Conservation (phyloP, 2,888 invertebrate genomes). For the Cryptocephalus moraei region DNA sequence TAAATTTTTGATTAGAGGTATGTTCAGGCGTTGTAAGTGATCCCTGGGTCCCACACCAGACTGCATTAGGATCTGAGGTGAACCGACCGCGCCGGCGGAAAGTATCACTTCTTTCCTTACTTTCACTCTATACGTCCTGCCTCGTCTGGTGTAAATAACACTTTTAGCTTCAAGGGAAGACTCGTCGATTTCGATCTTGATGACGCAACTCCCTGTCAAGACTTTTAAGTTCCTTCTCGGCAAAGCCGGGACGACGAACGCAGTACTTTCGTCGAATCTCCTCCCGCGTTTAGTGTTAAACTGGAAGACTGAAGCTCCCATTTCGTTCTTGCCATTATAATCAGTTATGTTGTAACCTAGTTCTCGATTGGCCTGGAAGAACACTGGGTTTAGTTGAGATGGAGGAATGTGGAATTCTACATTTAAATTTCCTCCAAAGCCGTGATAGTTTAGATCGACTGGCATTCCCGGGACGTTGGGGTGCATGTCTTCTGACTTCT, state of each 20-base stretch:
- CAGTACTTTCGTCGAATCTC: constrained; percentile 65
- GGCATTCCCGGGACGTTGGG: constrained; percentile 4
- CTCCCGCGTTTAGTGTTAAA: constrained; percentile 57
- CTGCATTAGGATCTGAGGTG: constrained; percentile 72
- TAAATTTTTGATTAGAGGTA: constrained; percentile 52
- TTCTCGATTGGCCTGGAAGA: constrained; percentile 47
- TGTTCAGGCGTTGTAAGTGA: constrained; percentile 47
- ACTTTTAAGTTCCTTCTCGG: constrained; percentile 47
- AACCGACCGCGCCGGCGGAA: constrained; percentile 70
- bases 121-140: constrained; percentile 39
- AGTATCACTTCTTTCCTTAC: constrained; percentile 66
- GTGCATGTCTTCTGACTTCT: constrained; percentile 11
- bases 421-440: constrained; percentile 9
- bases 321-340: constrained; percentile 51
- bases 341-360: constrained; percentile 58
- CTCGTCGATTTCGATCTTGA: constrained; percentile 47
- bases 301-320: constrained; percentile 55
- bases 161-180: constrained; percentile 47
- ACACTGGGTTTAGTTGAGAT: constrained; percentile 1
- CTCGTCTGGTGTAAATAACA: constrained; percentile 45
- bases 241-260: constrained; percentile 59
- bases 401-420: constrained; percentile 11
- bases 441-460: constrained; percentile 6
- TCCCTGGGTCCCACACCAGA: constrained; percentile 64
- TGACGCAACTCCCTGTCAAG: constrained; percentile 48